Conservation (phyloP, 2,797 vertebrate species). For the Muscicapa striata region DNA sequence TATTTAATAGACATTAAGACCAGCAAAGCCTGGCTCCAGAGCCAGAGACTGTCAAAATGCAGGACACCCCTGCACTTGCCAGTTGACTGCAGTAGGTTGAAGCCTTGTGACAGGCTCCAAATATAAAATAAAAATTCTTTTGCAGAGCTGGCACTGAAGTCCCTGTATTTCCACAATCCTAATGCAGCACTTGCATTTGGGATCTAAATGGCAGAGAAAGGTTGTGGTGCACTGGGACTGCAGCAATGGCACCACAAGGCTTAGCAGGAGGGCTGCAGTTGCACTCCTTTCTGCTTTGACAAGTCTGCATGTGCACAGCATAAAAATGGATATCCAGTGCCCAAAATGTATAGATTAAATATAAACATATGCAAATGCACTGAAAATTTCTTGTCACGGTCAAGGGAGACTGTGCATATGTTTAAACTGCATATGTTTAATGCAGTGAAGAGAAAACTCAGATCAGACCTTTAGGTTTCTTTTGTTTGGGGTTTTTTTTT, state of each 20-base stretch:
- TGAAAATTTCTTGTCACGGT: background rate
- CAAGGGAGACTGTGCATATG: background rate
- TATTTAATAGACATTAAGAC: background rate
- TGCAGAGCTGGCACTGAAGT: background rate
- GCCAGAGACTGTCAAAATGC: background rate
- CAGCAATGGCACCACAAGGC: background rate
- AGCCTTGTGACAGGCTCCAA: background rate
- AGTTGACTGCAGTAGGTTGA: background rate
- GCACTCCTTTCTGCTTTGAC: background rate
- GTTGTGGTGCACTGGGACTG: background rate
- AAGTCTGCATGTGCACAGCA: background rate
- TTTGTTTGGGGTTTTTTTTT: conserved; percentile 1
- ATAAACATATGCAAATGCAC: background rate
- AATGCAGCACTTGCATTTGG: background rate
- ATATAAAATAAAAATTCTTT: background rate
- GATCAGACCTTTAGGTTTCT: background rate
- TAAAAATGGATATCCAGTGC: background rate
- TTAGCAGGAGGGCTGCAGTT: background rate
- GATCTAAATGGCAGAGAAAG: background rate
- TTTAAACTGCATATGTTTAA: background rate
- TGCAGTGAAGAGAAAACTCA: background rate
- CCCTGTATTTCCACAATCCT: background rate
- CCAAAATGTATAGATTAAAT: background rate
- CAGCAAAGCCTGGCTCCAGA: background rate
- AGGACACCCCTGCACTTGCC: background rate